These are phyloP conservation scores for Rapana venosa DNA, from an alignment of 2,888 invertebrate genomes.

Conservation along the genomic window DNA sequence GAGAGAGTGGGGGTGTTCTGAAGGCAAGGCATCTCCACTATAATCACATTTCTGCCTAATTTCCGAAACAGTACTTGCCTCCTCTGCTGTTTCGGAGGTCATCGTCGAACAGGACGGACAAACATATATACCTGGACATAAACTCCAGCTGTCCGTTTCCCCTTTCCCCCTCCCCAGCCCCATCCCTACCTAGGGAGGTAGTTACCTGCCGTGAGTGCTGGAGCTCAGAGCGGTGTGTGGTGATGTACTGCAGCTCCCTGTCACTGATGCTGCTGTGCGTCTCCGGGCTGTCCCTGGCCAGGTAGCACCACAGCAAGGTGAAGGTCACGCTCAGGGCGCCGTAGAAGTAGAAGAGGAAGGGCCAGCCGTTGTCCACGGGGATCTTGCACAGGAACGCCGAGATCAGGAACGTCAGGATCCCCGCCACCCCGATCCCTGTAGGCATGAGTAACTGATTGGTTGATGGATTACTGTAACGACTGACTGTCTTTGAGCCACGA, in stretches of 20 bases:
- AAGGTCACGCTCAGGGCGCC: slow-evolving; percentile 55
- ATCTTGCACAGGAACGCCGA: slow-evolving; percentile 81
- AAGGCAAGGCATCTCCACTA: too few species aligned
- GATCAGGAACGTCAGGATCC: slow-evolving; percentile 82
- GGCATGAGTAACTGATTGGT: too few species aligned
- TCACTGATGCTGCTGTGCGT: slow-evolving; percentile 81
- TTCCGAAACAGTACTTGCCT: too few species aligned
- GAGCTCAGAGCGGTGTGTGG: slow-evolving; percentile 19
- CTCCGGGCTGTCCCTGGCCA: slow-evolving; percentile 81
- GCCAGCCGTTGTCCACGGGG: slow-evolving; percentile 82
- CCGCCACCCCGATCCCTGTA: slow-evolving; percentile 88
- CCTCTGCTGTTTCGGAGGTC: too few species aligned
- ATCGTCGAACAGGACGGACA: too few species aligned
- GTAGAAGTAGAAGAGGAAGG: slow-evolving; percentile 82
- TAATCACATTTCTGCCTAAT: too few species aligned
- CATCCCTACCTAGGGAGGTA: too few species aligned
- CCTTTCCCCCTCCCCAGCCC: background rate
- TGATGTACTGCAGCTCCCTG: slow-evolving; percentile 56
- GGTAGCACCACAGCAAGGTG: slow-evolving; percentile 75
- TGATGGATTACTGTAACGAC: background rate
- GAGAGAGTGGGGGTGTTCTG: too few species aligned
- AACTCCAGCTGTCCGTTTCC: too few species aligned
- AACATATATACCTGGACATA: too few species aligned
- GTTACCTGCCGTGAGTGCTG: background rate
- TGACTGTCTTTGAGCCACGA: background rate